Evolutionary conservation across 2,888 invertebrate species (phyloP).

Genomic region (Eristalis arbustorum): DNA sequence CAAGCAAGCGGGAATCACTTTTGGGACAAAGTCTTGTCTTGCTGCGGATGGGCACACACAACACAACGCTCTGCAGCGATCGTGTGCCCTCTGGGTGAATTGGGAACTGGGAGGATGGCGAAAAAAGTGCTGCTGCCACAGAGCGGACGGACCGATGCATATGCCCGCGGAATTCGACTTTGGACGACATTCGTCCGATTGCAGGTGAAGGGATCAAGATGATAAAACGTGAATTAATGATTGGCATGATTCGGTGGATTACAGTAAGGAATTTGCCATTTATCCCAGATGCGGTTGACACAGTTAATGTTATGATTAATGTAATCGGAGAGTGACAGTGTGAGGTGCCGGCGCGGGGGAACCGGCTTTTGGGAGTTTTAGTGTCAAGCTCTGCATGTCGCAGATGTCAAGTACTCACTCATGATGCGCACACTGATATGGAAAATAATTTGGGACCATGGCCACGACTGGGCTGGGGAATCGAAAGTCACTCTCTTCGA

Average conservation of each 20-base stretch:
- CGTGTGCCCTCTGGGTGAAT: slow-evolving; percentile 48
- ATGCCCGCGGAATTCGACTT: slow-evolving; percentile 47
- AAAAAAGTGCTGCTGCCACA: slow-evolving; percentile 36
- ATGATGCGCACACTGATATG: background rate
- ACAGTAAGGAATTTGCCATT: slow-evolving; percentile 40
- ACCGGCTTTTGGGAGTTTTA: background rate
- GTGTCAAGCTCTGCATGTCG: background rate
- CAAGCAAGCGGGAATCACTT: background rate
- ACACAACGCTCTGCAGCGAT: background rate
- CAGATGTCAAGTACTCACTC: background rate
- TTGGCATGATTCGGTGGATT: slow-evolving; percentile 47
- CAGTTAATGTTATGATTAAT: slow-evolving; percentile 22
- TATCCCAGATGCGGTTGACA: slow-evolving; percentile 22
- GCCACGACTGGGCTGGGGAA: background rate
- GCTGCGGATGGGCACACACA: slow-evolving; percentile 17
- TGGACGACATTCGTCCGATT: slow-evolving; percentile 60
- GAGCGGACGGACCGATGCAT: background rate
- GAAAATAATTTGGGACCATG: background rate
- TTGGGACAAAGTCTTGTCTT: slow-evolving; percentile 45
- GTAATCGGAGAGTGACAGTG: background rate
- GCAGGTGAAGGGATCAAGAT: slow-evolving; percentile 53
- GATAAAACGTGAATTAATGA: slow-evolving; percentile 59
- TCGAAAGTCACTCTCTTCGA: background rate
- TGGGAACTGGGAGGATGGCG: background rate
- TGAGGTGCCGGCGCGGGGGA: background rate